Evolutionary conservation across 2,888 invertebrate genomes (phyloP).

Genomic region (Agonum fuliginosum): DNA sequence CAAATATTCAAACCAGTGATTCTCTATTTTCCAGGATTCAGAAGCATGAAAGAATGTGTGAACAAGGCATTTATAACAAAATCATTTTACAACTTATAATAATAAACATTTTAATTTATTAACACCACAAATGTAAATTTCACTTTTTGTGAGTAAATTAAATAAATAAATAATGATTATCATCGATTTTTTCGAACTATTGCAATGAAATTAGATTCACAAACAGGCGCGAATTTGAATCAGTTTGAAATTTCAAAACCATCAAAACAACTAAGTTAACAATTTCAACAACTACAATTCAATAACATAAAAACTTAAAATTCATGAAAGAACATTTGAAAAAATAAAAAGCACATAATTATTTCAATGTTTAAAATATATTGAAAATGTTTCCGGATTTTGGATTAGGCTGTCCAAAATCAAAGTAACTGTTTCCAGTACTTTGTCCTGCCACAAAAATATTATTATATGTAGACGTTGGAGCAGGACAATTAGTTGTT

Average conservation of each 20-base stretch:
- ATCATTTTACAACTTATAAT: neutral
- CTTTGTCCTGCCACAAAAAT: neutral
- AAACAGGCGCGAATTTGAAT: neutral
- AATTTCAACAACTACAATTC: too few relatives aligned
- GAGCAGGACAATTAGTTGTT: neutral
- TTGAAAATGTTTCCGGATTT: neutral
- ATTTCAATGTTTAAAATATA: slow-evolving; percentile 8
- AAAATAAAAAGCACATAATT: too few relatives aligned
- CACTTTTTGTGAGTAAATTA: neutral
- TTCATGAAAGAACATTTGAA: too few relatives aligned
- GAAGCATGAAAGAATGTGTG: too few relatives aligned
- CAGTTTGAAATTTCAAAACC: too few relatives aligned
- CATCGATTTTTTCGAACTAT: neutral
- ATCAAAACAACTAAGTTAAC: too few relatives aligned
- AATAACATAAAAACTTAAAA: too few relatives aligned
- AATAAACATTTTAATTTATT: neutral
- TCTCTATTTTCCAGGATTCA: too few relatives aligned
- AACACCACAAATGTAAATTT: neutral
- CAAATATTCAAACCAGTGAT: too few relatives aligned
- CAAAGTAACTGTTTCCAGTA: slow-evolving; percentile 6
- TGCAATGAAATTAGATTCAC: neutral
- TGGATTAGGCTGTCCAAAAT: neutral
- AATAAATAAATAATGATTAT: neutral
- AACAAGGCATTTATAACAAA: too few relatives aligned
- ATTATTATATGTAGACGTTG: too few relatives aligned